Evolutionary conservation across 2,888 invertebrate species (phyloP).

Genomic region (Polydrusus pterygomalis): DNA sequence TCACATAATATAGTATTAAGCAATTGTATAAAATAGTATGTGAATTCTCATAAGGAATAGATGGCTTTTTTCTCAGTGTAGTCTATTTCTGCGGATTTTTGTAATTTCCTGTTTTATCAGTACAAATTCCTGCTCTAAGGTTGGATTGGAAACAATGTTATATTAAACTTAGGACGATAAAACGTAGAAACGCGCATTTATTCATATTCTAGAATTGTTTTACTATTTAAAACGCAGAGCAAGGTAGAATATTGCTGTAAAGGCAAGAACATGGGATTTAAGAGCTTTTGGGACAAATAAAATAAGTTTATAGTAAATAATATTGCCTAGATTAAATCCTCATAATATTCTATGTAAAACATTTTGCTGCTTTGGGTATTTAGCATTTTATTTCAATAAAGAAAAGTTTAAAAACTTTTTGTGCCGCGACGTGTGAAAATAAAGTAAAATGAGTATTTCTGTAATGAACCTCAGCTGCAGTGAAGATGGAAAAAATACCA

Average conservation of each 20-base stretch:
- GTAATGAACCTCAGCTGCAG: constrained; percentile 45
- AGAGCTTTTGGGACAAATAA: too few species aligned
- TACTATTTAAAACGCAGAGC: background rate
- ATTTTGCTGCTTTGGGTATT: background rate
- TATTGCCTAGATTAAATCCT: too few species aligned
- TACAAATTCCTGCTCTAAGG: constrained; percentile 6
- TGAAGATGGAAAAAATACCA: constrained; percentile 36
- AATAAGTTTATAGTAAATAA: too few species aligned
- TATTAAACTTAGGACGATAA: background rate
- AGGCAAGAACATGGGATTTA: too few species aligned
- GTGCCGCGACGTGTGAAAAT: constrained; percentile 9
- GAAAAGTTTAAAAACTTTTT: constrained; percentile 10
- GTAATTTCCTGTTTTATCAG: too few species aligned
- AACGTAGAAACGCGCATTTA: constrained; percentile 26
- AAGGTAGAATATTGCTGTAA: background rate
- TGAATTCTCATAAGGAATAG: too few species aligned
- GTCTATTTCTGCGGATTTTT: too few species aligned
- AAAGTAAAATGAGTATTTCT: constrained; percentile 39
- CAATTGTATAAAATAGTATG: too few species aligned
- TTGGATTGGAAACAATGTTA: constrained; percentile 23
- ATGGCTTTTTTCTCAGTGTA: too few species aligned
- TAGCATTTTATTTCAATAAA: constrained; percentile 19
- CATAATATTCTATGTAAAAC: background rate
- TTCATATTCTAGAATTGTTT: background rate
- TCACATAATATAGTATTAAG: too few species aligned